These are phyloP conservation scores for Trachymyrmex cornetzi DNA, from an alignment of 1,140 invertebrate genomes.

Conservation along the genomic window DNA sequence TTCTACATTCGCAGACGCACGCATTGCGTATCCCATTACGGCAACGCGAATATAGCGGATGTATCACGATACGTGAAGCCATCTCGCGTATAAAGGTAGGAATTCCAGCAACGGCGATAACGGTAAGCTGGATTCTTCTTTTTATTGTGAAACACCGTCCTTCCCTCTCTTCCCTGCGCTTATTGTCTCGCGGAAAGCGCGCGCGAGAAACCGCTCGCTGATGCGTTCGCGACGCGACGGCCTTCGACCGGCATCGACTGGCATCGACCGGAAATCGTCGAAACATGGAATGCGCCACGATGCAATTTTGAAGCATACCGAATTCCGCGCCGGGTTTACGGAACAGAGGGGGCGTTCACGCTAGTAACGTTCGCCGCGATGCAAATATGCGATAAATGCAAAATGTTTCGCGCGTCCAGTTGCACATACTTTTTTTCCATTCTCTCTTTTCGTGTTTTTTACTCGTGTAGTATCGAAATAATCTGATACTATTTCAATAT, in stretches of 20 bases:
- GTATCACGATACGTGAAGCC: slow-evolving; percentile 42
- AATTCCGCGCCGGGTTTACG: slow-evolving; percentile 20
- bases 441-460: slow-evolving; percentile 14
- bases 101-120: slow-evolving; percentile 46
- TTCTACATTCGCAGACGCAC: slow-evolving; percentile 34
- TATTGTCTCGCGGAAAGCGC: slow-evolving; percentile 50
- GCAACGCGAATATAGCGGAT: slow-evolving; percentile 22
- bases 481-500: slow-evolving; percentile 15
- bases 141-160: slow-evolving; percentile 44
- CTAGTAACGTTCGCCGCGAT: not conserved
- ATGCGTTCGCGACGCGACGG: slow-evolving; percentile 7
- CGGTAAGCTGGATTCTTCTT: slow-evolving; percentile 44
- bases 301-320: slow-evolving; percentile 51
- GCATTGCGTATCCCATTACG: slow-evolving; percentile 48
- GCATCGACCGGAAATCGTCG: slow-evolving; percentile 18
- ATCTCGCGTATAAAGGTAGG: slow-evolving; percentile 35
- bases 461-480: not conserved
- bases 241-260: slow-evolving; percentile 19
- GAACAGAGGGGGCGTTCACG: slow-evolving; percentile 13
- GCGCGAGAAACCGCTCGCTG: slow-evolving; percentile 35
- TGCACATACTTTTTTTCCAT: slow-evolving; percentile 31
- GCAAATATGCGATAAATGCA: slow-evolving; percentile 48
- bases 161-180: not conserved
- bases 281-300: slow-evolving; percentile 33
- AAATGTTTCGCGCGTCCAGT: slow-evolving; percentile 42